Percentiles rank a stretch among this genome's conserved stretches.
phyloP scores from a whole-genome alignment of 2,113 vertebrate genomes.

The Esox niger region DNA sequence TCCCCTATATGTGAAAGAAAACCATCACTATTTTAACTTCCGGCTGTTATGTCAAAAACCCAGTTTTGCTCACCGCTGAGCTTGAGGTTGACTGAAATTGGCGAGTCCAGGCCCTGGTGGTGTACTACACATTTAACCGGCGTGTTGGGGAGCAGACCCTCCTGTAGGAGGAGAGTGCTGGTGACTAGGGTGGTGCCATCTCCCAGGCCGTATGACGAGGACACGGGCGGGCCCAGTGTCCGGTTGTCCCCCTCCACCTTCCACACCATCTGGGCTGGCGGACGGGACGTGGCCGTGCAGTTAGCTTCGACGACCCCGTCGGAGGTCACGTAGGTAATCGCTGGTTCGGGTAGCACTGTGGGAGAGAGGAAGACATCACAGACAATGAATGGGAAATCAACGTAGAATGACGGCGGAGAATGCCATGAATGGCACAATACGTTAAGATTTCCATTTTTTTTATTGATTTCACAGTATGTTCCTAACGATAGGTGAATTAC shows the following conservation, averaged over 20 bases:
- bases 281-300: constrained; percentile 67
- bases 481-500: too few species aligned
- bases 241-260: constrained; percentile 55
- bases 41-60: neutral
- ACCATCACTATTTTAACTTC: neutral
- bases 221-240: constrained; percentile 55
- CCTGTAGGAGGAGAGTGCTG: constrained; percentile 63
- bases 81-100: constrained; percentile 43
- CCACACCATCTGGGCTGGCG: constrained; percentile 64
- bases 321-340: constrained; percentile 62
- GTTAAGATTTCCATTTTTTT: too few species aligned
- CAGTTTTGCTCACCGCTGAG: constrained; percentile 40
- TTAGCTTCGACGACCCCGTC: constrained; percentile 67
- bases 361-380: neutral
- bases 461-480: too few species aligned
- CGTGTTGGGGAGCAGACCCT: constrained; percentile 40
- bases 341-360: constrained; percentile 70
- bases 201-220: constrained; percentile 38
- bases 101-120: constrained; percentile 62
- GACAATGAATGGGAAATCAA: neutral
- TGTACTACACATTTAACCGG: constrained; percentile 61
- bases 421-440: too few species aligned
- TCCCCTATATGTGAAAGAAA: neutral
- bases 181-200: constrained; percentile 70
- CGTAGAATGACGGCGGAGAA: too few species aligned